Conservation (phyloP, 2,113 vertebrate genomes). For the Accipiter cooperii region DNA sequence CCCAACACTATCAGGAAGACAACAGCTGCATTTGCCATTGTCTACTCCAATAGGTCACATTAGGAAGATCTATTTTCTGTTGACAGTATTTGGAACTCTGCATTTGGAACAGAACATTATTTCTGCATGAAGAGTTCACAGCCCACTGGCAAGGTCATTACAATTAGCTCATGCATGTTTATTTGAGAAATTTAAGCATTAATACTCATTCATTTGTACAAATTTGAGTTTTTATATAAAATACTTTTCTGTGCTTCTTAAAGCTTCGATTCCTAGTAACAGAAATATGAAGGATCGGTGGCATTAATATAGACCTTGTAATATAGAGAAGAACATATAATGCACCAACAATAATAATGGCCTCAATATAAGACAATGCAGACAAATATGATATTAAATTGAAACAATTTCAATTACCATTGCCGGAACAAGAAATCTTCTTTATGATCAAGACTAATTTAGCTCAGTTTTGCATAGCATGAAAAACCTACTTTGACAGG, state of each 20-base stretch:
- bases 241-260: not conserved
- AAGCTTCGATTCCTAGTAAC: not conserved
- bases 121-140: constrained; percentile 23
- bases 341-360: not conserved
- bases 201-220: not conserved
- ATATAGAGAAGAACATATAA: not conserved
- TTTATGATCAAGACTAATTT: not conserved
- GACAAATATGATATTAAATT: not conserved
- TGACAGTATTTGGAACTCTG: not conserved
- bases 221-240: not conserved
- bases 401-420: not conserved
- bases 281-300: not conserved
- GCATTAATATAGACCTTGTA: not conserved
- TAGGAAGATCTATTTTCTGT: constrained; percentile 9
- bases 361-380: not conserved
- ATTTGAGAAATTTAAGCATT: not conserved
- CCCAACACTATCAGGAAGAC: not conserved
- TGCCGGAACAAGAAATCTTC: not conserved
- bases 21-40: not conserved
- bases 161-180: not conserved
- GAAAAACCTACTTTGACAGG: not conserved
- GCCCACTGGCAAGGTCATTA: constrained; percentile 39
- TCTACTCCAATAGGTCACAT: not conserved
- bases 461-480: not conserved
- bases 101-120: not conserved